Percentiles rank a stretch among this genome's conserved stretches.
Conservation (phyloP, 2,888 invertebrate species). For the Perizoma flavofasciatum region DNA sequence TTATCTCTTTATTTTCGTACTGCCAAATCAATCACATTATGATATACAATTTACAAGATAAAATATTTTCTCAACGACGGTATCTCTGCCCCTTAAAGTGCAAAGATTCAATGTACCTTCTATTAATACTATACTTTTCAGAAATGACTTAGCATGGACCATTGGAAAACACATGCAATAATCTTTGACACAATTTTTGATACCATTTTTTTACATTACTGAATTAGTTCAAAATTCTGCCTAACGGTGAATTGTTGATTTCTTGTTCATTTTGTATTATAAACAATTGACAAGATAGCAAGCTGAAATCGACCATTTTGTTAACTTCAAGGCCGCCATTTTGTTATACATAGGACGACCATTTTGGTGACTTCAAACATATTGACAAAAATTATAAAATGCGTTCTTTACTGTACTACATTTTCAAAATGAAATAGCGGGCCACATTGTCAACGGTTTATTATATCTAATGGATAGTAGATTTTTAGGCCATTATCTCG, state of each 20-base stretch:
- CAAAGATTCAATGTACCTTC: conserved; percentile 9
- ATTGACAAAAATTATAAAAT: background rate
- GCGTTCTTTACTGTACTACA: background rate
- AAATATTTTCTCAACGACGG: conserved; percentile 19
- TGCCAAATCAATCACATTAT: conserved; percentile 23
- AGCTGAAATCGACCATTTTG: conserved; percentile 14
- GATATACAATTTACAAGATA: background rate
- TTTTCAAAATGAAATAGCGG: conserved; percentile 2
- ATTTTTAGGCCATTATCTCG: conserved; percentile 20
- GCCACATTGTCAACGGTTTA: conserved; percentile 20
- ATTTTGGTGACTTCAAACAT: conserved; percentile 17
- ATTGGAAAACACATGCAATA: conserved; percentile 33
- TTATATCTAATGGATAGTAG: conserved; percentile 21
- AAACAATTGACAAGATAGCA: conserved; percentile 23
- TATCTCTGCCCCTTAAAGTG: conserved; percentile 14
- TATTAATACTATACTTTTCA: conserved; percentile 23
- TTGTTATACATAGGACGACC: conserved; percentile 8
- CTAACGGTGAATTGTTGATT: conserved; percentile 19
- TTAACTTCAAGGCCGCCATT: conserved; percentile 10
- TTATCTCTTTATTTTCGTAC: conserved; percentile 9
- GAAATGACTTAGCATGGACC: conserved; percentile 46
- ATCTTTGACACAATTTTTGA: conserved; percentile 38
- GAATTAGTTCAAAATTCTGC: background rate
- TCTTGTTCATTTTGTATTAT: conserved; percentile 24
- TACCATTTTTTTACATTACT: conserved; percentile 18